Evolutionary conservation across 53 echinoderm and acorn worm genomes (phyloP).

Genomic region (Glandiceps talaboti): DNA sequence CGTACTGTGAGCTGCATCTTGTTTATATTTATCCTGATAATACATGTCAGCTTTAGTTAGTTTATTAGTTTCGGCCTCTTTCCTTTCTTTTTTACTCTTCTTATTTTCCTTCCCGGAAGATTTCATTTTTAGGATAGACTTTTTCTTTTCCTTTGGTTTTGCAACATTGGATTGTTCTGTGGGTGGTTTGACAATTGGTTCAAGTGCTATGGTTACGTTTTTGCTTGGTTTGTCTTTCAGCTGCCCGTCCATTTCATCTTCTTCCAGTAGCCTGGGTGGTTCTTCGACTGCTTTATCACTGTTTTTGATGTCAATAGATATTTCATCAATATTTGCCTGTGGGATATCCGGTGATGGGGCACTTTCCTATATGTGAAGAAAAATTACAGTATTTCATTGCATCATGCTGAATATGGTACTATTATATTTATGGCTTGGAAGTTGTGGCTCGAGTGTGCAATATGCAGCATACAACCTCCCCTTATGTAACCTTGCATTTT

Average conservation of each 20-base stretch:
- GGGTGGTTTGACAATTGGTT: background rate
- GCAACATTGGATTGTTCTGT: background rate
- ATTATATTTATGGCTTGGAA: slow-evolving; percentile 18
- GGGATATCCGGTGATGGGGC: background rate
- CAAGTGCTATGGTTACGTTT: slow-evolving; percentile 9
- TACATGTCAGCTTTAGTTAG: slow-evolving; percentile 24
- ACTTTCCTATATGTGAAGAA: background rate
- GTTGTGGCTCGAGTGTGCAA: no score
- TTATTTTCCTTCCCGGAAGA: slow-evolving; percentile 32
- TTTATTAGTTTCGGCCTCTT: slow-evolving; percentile 19
- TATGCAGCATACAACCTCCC: no score
- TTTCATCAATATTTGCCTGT: background rate
- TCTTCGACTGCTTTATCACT: slow-evolving; percentile 12
- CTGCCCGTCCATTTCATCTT: background rate
- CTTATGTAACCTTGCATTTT: no score
- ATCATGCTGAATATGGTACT: slow-evolving; percentile 25
- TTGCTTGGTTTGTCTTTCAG: slow-evolving; percentile 8
- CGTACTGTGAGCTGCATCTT: background rate
- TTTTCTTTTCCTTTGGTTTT: slow-evolving; percentile 5
- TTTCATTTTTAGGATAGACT: slow-evolving; percentile 58
- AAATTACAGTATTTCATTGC: slow-evolving; percentile 9
- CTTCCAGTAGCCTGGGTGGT: background rate
- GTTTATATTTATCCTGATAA: slow-evolving; percentile 14
- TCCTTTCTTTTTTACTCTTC: slow-evolving; percentile 25
- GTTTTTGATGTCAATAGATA: background rate